Base-by-base conservation (phyloP, 2,888 invertebrate genomes). In the Hirtodrosophila confusa region DNA sequence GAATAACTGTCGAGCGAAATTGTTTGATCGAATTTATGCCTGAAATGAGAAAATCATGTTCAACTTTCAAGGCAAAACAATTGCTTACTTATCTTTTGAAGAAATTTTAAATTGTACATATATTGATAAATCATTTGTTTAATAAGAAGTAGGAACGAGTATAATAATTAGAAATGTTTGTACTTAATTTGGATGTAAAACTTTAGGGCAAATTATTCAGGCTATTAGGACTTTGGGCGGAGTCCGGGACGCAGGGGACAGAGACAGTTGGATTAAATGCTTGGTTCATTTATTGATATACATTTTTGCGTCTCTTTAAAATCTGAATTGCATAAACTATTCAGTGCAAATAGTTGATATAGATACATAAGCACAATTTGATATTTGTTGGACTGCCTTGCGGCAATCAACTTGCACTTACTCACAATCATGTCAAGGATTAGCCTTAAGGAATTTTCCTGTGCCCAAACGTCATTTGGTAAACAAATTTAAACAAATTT, bases 401-500 rank as follows among this genome's bases (percentile, higher is more conserved):
- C 23, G 33, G 49, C 29, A 53, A 49, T 35, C 41, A 37, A 58
- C 12, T 27, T 47, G 63, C 64, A 51, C 45, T 51, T 8, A 40
- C 44, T 7, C 8, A 45, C 45, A 51, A 51, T 31, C 41, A 49
- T 49, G 44, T 31, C 40, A 27, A 11, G 48, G 29, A 40, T 48
- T 55, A 23, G 29, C 3, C 47, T 17, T n/a, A 40, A 31, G 39
- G 55, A 35, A 47, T 41, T 39, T 17, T n/a, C 24, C 49, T 62
- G 48, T n/a, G 17, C 48, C 29, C 45, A 40, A 41, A 40, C 43
- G 48, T 56, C 70, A 53, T 73, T 68, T 68, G 41, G 53, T 68
- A 73, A 73, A 62, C 56, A 66, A 79, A 63, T 72, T 80, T 62
- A 50, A 50, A 63, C 56, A 66, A 45, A 43, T 67, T 67, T 66